Percentiles rank a stretch among this genome's conserved stretches.
Evolutionary conservation across 2,797 vertebrate genomes (phyloP).

Genomic region (Capromys pilorides): DNA sequence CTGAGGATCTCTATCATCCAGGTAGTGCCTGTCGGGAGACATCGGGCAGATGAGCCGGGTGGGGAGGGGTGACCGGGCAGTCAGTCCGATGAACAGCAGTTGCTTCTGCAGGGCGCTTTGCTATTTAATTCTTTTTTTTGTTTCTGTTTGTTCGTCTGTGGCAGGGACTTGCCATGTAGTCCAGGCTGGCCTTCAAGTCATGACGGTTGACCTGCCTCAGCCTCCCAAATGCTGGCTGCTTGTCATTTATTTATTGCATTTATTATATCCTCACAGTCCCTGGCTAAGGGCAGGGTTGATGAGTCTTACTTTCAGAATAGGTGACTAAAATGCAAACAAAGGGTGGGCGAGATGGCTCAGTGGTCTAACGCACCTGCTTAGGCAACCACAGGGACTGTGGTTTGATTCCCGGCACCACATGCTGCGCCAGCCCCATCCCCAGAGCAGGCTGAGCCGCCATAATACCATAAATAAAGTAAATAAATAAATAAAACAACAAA

Average conservation of each 20-base stretch:
- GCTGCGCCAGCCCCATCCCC: too few relatives aligned
- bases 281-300: background rate
- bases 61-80: fast-evolving
- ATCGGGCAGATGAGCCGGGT: background rate
- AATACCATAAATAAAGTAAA: too few relatives aligned
- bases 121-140: background rate
- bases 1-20: slow-evolving; percentile 86
- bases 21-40: slow-evolving; percentile 78
- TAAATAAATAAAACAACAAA: too few relatives aligned
- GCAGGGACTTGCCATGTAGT: background rate
- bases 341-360: too few relatives aligned
- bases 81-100: fast-evolving
- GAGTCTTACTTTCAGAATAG: background rate
- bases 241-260: background rate
- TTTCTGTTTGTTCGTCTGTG: background rate
- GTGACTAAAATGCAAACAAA: background rate
- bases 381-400: too few relatives aligned
- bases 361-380: too few relatives aligned
- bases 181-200: background rate
- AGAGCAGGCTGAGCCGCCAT: too few relatives aligned
- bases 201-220: background rate
- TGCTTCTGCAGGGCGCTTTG: fast-evolving
- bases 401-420: too few relatives aligned
- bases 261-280: background rate
- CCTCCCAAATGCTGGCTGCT: background rate